Evolutionary conservation across 2,797 vertebrate genomes (phyloP).

Genomic region (Melopsittacus undulatus): DNA sequence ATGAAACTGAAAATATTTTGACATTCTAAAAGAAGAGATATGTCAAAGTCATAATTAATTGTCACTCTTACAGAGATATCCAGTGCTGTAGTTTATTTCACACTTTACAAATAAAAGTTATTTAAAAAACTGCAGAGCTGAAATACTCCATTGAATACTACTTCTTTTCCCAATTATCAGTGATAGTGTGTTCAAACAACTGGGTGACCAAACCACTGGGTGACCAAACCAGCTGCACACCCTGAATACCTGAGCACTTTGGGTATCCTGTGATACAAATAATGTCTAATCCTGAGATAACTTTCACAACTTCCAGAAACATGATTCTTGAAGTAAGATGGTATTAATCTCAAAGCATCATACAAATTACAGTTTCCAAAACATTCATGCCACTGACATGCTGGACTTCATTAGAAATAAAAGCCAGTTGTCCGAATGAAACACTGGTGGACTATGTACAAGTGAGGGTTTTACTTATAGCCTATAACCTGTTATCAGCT

Average conservation of each 20-base stretch:
- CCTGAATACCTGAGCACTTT: background rate
- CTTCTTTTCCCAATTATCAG: background rate
- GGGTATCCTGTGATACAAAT: background rate
- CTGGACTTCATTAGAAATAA: background rate
- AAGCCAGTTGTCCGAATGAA: background rate
- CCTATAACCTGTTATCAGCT: background rate
- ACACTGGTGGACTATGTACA: background rate
- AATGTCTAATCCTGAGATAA: background rate
- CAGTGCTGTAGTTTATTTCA: background rate
- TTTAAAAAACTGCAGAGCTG: background rate
- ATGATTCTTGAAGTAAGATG: background rate
- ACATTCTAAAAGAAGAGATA: background rate
- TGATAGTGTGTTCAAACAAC: background rate
- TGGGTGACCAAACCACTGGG: background rate
- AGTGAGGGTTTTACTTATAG: background rate
- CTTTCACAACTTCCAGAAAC: background rate
- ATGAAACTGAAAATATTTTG: slow-evolving; percentile 26
- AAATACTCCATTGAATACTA: background rate
- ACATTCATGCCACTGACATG: background rate
- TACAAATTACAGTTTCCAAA: background rate
- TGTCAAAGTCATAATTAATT: background rate
- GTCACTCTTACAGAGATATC: background rate
- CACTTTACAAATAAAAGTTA: background rate
- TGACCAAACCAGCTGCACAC: background rate
- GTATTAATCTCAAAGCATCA: background rate